Evolutionary conservation across 2,113 vertebrate genomes (phyloP).

Genomic region (Cyprinodon tularosa): DNA sequence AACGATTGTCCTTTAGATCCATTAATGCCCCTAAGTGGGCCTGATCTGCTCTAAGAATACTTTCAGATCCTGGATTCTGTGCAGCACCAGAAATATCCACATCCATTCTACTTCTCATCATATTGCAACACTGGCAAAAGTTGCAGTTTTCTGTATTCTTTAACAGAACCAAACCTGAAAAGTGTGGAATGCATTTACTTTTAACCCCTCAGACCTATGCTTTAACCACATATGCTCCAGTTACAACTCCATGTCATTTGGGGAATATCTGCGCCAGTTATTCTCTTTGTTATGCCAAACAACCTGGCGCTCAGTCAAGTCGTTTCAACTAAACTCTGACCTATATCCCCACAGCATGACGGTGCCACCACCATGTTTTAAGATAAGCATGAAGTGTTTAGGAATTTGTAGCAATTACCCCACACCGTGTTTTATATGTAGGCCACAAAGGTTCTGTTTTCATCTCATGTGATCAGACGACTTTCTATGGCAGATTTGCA

Average conservation of each 20-base stretch:
- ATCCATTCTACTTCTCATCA: not conserved
- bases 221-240: not conserved
- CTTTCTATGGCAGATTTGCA: too few relatives aligned
- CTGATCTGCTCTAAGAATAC: slow-evolving; percentile 49
- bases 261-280: too few relatives aligned
- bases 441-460: not conserved
- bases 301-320: too few relatives aligned
- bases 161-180: not conserved
- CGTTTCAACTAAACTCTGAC: not conserved
- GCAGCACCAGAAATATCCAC: not conserved
- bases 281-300: too few relatives aligned
- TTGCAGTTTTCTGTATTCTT: not conserved
- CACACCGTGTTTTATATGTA: not conserved
- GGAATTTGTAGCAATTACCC: not conserved
- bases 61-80: slow-evolving; percentile 34
- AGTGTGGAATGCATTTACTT: not conserved
- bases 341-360: not conserved
- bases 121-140: not conserved
- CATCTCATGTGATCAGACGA: not conserved
- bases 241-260: not conserved
- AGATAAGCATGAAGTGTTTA: not conserved
- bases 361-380: not conserved
- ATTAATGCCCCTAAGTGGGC: slow-evolving; percentile 59
- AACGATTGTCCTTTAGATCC: slow-evolving; percentile 58
- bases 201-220: not conserved